Conservation (phyloP, 2,888 invertebrate genomes). For the Pelosia muscerda region DNA sequence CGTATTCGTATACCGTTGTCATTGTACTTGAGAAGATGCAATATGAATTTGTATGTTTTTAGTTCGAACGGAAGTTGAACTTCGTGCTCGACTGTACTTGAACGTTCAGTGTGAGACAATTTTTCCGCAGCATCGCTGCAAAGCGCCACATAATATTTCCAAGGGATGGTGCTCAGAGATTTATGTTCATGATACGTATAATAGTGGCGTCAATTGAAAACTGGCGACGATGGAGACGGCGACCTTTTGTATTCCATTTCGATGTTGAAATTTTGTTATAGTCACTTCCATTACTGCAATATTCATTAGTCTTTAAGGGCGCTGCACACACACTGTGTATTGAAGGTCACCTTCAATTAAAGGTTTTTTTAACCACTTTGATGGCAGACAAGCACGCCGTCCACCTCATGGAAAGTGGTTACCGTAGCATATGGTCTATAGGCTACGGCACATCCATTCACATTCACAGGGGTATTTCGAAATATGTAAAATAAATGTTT, state of each 20-base stretch:
- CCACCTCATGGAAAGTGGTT: no score
- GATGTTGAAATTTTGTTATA: slow-evolving; percentile 55
- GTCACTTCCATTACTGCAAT: slow-evolving; percentile 54
- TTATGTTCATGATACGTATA: slow-evolving; percentile 70
- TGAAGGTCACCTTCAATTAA: no score
- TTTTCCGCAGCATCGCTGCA: slow-evolving; percentile 55
- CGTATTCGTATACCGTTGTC: neutral
- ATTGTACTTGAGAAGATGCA: slow-evolving; percentile 31
- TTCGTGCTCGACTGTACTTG: slow-evolving; percentile 41
- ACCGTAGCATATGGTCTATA: no score
- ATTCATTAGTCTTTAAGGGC: slow-evolving; percentile 64
- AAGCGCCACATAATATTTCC: slow-evolving; percentile 63
- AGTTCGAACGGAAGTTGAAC: slow-evolving; percentile 39
- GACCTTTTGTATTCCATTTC: slow-evolving; percentile 57
- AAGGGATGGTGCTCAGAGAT: slow-evolving; percentile 62
- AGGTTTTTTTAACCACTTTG: no score
- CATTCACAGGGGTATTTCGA: no score
- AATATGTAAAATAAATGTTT: slow-evolving; percentile 35
- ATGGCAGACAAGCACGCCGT: no score
- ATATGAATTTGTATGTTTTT: slow-evolving; percentile 37
- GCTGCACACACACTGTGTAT: no score
- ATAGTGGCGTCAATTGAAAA: slow-evolving; percentile 69
- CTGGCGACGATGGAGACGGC: slow-evolving; percentile 54
- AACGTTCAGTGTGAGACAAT: slow-evolving; percentile 52
- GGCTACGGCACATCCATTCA: no score